phyloP scores from a whole-genome alignment of 1,140 invertebrate genomes.

The Chlorops oryzae region DNA sequence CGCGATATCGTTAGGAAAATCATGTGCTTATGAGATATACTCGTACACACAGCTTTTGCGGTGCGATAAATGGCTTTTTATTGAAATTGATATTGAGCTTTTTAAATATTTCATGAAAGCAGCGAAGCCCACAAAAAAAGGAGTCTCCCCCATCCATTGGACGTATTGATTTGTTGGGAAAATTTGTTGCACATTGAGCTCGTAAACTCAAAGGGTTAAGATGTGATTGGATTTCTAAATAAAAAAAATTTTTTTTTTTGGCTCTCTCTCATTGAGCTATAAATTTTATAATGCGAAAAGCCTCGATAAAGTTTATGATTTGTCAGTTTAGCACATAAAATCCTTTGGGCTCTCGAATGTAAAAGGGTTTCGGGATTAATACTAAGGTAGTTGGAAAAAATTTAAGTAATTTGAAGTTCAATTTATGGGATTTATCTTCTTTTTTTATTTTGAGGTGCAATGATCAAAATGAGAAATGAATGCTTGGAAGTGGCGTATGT shows the following conservation, averaged over 20 bases:
- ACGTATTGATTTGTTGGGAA: too few relatives aligned
- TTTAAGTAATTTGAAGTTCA: conserved; percentile 11
- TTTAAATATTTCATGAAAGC: too few relatives aligned
- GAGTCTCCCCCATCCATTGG: too few relatives aligned
- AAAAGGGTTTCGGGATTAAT: too few relatives aligned
- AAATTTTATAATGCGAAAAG: conserved; percentile 10
- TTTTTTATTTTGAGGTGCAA: not conserved
- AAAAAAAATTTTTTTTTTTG: not conserved
- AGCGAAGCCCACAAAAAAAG: too few relatives aligned
- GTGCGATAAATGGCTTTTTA: conserved; percentile 47
- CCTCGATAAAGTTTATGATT: conserved; percentile 43
- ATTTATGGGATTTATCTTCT: not conserved
- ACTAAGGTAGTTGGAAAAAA: conserved; percentile 9
- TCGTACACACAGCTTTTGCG: conserved; percentile 30
- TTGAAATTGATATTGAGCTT: conserved; percentile 47
- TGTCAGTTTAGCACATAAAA: conserved; percentile 47
- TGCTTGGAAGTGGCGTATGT: too few relatives aligned
- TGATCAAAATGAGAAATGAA: too few relatives aligned
- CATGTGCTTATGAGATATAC: conserved; percentile 15
- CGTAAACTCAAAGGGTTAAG: too few relatives aligned
- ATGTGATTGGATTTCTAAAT: too few relatives aligned
- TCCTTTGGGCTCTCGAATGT: too few relatives aligned
- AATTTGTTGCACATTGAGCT: too few relatives aligned
- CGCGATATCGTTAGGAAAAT: too few relatives aligned
- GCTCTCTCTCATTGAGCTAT: not conserved